Conservation (phyloP, 2,113 vertebrate species). For the Paracyprichromis sp. region DNA sequence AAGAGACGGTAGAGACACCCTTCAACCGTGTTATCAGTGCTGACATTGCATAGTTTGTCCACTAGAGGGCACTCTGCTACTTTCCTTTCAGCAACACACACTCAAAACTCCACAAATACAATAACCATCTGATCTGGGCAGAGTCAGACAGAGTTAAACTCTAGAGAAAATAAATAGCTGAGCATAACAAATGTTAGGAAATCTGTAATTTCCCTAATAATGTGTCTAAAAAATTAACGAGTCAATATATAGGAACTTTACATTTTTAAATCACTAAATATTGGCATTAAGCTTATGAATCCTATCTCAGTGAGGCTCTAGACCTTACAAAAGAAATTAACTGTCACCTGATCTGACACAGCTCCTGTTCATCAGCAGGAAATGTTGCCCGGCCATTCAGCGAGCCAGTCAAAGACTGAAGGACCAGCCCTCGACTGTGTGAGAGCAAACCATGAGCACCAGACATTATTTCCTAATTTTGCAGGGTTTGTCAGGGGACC, state of each 20-base stretch:
- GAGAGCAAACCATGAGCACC: background rate
- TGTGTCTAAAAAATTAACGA: background rate
- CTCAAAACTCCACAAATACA: background rate
- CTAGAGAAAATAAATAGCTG: background rate
- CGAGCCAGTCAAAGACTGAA: background rate
- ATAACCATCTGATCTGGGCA: background rate
- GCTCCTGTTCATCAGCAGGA: background rate
- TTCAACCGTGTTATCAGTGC: background rate
- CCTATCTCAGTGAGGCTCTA: background rate
- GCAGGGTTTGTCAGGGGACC: conserved; percentile 8
- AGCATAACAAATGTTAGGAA: background rate
- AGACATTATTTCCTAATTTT: conserved; percentile 76
- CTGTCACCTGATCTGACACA: background rate
- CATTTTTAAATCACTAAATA: background rate
- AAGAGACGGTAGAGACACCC: background rate
- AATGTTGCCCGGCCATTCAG: background rate
- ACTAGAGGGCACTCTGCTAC: background rate
- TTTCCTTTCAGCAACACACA: background rate
- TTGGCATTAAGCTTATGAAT: background rate
- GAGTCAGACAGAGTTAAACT: background rate
- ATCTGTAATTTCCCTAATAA: background rate
- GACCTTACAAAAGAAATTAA: background rate
- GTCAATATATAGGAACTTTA: background rate
- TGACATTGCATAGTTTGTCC: background rate
- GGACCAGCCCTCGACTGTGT: background rate